Conservation (phyloP, 2,888 invertebrate genomes). For the Idaea aversata region DNA sequence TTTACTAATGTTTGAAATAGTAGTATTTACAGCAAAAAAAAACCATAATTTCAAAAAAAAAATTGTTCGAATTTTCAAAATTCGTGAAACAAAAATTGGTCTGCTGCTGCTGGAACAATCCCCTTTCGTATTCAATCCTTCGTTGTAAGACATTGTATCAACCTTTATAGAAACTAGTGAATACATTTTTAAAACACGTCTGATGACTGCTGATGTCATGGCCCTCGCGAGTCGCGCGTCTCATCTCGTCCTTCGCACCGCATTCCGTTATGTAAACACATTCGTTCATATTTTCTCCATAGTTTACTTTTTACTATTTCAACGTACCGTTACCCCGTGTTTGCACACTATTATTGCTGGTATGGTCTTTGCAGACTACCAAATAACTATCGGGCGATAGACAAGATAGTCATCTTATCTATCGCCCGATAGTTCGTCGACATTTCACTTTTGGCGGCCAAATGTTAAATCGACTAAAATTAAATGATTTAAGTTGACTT, state of each 20-base stretch:
- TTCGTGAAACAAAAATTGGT: too few species aligned
- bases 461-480: too few species aligned
- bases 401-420: not conserved
- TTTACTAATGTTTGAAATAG: too few species aligned
- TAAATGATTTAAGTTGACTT: too few species aligned
- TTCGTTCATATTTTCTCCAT: constrained; percentile 69
- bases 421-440: too few species aligned
- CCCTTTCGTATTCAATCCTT: too few species aligned
- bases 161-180: not conserved
- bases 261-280: constrained; percentile 74
- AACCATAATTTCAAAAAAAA: too few species aligned
- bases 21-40: too few species aligned
- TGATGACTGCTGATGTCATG: not conserved
- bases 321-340: constrained; percentile 67
- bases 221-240: not conserved
- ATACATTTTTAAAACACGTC: not conserved
- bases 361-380: not conserved
- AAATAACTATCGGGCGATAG: too few species aligned
- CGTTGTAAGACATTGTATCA: not conserved
- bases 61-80: too few species aligned
- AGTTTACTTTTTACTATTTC: constrained; percentile 76
- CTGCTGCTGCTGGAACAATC: too few species aligned
- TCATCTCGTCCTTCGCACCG: constrained; percentile 14
- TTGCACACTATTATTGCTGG: constrained; percentile 65
- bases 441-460: too few species aligned